Evolutionary conservation across 2,888 invertebrate species (phyloP).

Genomic region (Lissocephala sabroskyi): DNA sequence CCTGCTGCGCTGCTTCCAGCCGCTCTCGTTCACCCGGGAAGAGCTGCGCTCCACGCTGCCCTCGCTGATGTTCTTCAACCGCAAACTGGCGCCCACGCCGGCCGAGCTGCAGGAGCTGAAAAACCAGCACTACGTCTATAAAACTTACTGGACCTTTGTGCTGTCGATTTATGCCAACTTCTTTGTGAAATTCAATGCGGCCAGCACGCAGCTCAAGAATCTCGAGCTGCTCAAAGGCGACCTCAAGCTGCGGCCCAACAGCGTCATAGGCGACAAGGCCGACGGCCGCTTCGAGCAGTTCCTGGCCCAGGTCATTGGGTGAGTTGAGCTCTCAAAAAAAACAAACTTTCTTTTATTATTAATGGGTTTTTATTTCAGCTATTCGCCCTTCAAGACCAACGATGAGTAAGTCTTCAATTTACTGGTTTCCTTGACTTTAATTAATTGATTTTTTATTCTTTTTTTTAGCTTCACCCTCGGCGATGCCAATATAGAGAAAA

Average conservation of each 20-base stretch:
- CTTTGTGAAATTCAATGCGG: slow-evolving; percentile 66
- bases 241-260: slow-evolving; percentile 59
- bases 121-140: slow-evolving; percentile 69
- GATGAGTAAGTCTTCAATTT: slow-evolving; percentile 54
- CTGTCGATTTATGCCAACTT: slow-evolving; percentile 70
- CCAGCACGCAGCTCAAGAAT: slow-evolving; percentile 53
- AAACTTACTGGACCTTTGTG: slow-evolving; percentile 71
- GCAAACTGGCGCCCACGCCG: slow-evolving; percentile 66
- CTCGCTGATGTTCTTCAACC: slow-evolving; percentile 69
- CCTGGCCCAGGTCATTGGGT: slow-evolving; percentile 61
- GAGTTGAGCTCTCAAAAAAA: not conserved
- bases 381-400: slow-evolving; percentile 61
- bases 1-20: slow-evolving; percentile 70
- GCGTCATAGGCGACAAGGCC: slow-evolving; percentile 63
- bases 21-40: slow-evolving; percentile 65
- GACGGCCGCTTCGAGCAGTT: slow-evolving; percentile 69
- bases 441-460: not conserved
- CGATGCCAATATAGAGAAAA: slow-evolving; percentile 57
- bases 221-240: slow-evolving; percentile 67
- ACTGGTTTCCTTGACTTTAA: not conserved
- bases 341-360: not conserved
- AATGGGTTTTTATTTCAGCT: slow-evolving; percentile 28
- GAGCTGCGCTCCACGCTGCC: slow-evolving; percentile 68
- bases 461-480: slow-evolving; percentile 42
- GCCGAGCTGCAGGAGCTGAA: slow-evolving; percentile 61